These are phyloP conservation scores for Leptarthrus brevirostris DNA, from an alignment of 2,888 invertebrate genomes.

Conservation along the genomic window DNA sequence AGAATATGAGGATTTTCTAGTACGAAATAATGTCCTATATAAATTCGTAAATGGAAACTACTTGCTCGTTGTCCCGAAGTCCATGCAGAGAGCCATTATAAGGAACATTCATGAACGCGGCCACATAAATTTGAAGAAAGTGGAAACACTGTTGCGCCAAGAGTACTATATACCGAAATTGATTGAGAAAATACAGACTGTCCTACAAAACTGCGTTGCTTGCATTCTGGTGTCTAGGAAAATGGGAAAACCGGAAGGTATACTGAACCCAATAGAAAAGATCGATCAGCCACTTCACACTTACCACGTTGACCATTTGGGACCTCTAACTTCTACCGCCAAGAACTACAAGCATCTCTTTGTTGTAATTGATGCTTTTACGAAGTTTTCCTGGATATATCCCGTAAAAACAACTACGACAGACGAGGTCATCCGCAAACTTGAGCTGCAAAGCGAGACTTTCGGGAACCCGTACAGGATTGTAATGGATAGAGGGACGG, in stretches of 20 bases:
- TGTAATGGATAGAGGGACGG: constrained; percentile 11
- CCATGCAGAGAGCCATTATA: not conserved
- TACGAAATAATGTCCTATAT: not conserved
- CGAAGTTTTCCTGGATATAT: constrained; percentile 4
- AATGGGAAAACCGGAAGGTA: not conserved
- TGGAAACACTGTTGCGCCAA: not conserved
- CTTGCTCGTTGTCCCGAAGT: not conserved
- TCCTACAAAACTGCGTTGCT: constrained; percentile 48
- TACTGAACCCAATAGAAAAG: not conserved
- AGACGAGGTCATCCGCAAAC: not conserved
- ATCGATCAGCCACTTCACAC: not conserved
- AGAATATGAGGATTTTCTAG: not conserved
- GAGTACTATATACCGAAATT: not conserved
- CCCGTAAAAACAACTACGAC: constrained; percentile 14
- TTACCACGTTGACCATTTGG: not conserved
- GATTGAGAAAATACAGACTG: not conserved
- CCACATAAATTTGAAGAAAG: not conserved
- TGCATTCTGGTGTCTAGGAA: constrained; percentile 49
- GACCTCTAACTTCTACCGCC: not conserved
- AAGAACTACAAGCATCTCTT: constrained; percentile 61
- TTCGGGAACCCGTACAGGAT: constrained; percentile 2
- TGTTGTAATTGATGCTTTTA: constrained; percentile 20
- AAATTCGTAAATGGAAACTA: constrained; percentile 41
- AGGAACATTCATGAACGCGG: not conserved
- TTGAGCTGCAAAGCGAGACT: constrained; percentile 25